These are phyloP conservation scores for Tragulus kanchil DNA, from an alignment of 2,113 vertebrate species.

Conservation along the genomic window DNA sequence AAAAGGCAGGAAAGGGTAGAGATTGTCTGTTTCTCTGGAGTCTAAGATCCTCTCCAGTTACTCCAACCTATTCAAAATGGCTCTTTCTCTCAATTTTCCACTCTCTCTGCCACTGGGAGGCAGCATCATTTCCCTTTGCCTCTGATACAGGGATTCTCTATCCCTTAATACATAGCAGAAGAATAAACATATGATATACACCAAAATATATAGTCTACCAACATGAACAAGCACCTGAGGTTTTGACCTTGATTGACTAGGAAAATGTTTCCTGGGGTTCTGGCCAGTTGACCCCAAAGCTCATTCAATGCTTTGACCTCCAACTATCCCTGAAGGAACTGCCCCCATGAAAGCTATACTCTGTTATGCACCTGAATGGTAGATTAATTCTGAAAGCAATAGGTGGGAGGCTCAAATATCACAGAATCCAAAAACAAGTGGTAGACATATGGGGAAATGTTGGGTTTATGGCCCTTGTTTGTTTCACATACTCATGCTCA, in stretches of 20 bases:
- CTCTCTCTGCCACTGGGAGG: constrained; percentile 46
- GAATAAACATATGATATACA: neutral
- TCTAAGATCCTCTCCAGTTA: neutral
- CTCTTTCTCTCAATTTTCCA: constrained; percentile 21
- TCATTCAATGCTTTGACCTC: neutral
- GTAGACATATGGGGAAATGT: neutral
- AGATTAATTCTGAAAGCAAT: constrained; percentile 18
- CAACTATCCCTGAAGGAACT: neutral
- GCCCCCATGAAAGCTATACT: neutral
- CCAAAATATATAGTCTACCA: neutral
- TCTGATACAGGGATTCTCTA: neutral
- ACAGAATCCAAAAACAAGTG: too few relatives aligned
- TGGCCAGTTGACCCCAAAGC: neutral
- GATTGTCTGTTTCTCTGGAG: neutral
- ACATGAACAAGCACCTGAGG: neutral
- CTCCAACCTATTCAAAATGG: neutral
- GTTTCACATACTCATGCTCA: neutral
- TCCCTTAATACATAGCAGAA: neutral
- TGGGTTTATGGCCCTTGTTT: neutral
- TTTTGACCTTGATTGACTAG: constrained; percentile 1
- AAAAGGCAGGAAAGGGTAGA: neutral
- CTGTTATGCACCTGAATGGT: neutral
- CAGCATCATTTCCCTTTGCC: constrained; percentile 41
- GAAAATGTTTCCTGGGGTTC: neutral
- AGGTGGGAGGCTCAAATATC: neutral